phyloP scores from a whole-genome alignment of 2,113 vertebrate species.

The Erpornis zantholeuca region DNA sequence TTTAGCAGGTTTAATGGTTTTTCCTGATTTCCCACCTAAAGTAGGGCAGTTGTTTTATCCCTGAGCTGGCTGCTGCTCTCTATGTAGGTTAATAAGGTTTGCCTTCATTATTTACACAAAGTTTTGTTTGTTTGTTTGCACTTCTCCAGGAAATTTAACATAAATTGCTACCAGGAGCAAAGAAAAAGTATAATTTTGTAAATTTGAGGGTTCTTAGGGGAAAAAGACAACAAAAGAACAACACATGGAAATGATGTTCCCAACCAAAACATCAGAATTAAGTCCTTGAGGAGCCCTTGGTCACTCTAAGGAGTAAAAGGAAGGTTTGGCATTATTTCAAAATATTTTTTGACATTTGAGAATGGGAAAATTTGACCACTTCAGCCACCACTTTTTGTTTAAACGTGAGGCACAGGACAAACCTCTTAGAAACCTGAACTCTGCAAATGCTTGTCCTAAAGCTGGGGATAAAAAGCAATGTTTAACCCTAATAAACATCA shows the following conservation, averaged over 20 bases:
- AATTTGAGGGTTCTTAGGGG: neutral
- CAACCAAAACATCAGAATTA: neutral
- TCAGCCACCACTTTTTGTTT: neutral
- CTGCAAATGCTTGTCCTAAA: neutral
- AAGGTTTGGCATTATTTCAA: neutral
- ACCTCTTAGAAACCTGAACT: neutral
- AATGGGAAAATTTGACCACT: neutral
- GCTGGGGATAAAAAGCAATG: neutral
- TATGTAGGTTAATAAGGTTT: constrained; percentile 40
- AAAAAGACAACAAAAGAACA: neutral
- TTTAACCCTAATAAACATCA: neutral
- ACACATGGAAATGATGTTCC: neutral
- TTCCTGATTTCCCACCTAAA: neutral
- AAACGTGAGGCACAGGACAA: neutral
- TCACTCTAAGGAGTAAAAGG: neutral
- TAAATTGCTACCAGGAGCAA: neutral
- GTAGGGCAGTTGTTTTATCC: constrained; percentile 31
- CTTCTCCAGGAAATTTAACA: neutral
- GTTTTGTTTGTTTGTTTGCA: constrained; percentile 14
- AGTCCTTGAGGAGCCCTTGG: neutral
- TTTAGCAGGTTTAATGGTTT: neutral
- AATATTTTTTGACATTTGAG: neutral
- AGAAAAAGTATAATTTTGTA: neutral
- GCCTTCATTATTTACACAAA: constrained; percentile 7
- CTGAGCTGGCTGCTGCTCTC: neutral